Evolutionary conservation across 2,113 vertebrate species (phyloP).

Genomic region (Eulemur rufifrons): DNA sequence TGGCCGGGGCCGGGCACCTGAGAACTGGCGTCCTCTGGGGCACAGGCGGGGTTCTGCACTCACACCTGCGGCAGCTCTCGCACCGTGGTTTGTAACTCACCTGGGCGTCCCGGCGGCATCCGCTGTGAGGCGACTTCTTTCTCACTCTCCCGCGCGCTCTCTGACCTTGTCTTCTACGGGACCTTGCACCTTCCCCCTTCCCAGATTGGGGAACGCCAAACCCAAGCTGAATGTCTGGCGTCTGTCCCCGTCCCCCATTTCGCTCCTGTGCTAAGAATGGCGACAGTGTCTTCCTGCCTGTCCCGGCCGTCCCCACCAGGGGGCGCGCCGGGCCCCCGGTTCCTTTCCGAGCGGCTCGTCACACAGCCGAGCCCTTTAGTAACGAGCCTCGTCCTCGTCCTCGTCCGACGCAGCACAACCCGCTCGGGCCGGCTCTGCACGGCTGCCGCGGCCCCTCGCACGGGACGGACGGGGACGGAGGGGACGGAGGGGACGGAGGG

Average conservation of each 20-base stretch:
- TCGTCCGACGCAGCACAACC: too few relatives aligned
- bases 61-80: not conserved
- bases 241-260: accelerated
- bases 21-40: too few relatives aligned
- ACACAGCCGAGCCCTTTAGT: too few relatives aligned
- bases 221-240: not conserved
- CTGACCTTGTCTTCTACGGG: not conserved
- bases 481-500: too few relatives aligned
- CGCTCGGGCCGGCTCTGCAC: too few relatives aligned
- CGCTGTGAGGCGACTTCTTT: not conserved
- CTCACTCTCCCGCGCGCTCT: too few relatives aligned
- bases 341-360: not conserved
- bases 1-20: too few relatives aligned
- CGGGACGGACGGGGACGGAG: too few relatives aligned
- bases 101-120: not conserved
- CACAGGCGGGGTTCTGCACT: accelerated
- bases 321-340: not conserved
- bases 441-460: too few relatives aligned
- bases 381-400: too few relatives aligned
- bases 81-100: not conserved
- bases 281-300: not conserved
- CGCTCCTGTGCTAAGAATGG: not conserved
- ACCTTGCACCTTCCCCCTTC: too few relatives aligned
- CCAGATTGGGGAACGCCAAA: not conserved
- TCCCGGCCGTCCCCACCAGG: too few relatives aligned